Evolutionary conservation across 2,113 vertebrate species (phyloP).

Genomic region (Mellivora capensis): DNA sequence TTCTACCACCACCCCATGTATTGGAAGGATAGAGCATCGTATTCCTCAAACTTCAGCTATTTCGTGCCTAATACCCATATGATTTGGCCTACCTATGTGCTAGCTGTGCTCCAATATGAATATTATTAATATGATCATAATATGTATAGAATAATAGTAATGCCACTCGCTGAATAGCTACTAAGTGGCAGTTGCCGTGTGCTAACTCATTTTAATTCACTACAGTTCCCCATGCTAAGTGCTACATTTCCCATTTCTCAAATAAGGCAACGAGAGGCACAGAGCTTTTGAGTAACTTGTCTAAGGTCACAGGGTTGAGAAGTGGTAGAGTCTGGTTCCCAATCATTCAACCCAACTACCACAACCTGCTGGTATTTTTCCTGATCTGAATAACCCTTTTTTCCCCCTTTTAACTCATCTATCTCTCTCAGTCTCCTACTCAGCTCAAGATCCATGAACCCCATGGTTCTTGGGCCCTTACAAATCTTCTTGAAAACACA

Average conservation of each 20-base stretch:
- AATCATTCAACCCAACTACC: neutral
- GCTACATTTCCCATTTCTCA: neutral
- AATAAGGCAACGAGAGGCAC: neutral
- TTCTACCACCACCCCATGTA: neutral
- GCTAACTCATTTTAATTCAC: neutral
- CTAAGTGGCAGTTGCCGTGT: neutral
- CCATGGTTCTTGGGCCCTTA: neutral
- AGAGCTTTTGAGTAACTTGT: neutral
- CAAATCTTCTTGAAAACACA: neutral
- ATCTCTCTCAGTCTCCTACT: neutral
- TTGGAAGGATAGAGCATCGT: neutral
- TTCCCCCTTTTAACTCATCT: neutral
- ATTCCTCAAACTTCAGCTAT: neutral
- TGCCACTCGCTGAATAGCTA: neutral
- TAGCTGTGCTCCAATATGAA: neutral
- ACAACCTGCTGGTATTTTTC: neutral
- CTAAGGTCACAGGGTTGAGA: neutral
- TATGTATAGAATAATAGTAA: neutral
- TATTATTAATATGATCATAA: neutral
- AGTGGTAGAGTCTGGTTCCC: neutral
- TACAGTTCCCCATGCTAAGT: neutral
- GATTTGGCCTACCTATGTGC: neutral
- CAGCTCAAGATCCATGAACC: neutral
- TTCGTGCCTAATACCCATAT: neutral
- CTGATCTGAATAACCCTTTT: neutral